Conservation (phyloP, 2,113 vertebrate genomes). For the Dasyornis broadbenti region DNA sequence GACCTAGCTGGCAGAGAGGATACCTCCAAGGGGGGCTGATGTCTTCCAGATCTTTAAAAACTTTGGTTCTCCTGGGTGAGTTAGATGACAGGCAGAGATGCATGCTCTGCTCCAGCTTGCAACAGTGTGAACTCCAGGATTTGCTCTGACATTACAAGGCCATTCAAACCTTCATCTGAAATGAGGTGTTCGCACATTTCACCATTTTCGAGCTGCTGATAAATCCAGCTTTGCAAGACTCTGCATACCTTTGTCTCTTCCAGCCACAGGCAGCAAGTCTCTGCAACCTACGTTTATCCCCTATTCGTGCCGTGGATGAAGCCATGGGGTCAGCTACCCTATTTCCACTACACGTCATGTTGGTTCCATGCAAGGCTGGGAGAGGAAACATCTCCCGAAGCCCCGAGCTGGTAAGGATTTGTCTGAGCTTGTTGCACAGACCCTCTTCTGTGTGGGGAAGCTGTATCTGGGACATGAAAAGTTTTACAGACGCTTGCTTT, state of each 20-base stretch:
- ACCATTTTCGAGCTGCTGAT: not conserved
- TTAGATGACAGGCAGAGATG: not conserved
- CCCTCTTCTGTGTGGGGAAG: not conserved
- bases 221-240: not conserved
- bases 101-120: not conserved
- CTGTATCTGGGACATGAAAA: not conserved
- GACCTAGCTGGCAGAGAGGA: not conserved
- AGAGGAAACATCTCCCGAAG: not conserved
- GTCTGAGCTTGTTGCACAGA: not conserved
- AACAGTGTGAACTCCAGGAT: not conserved
- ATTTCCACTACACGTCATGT: not conserved
- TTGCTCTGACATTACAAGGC: not conserved
- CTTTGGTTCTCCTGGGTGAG: not conserved
- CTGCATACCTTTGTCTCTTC: not conserved
- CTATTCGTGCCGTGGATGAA: not conserved
- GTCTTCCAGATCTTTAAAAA: not conserved
- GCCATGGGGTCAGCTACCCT: not conserved
- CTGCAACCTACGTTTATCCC: not conserved
- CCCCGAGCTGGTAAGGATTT: not conserved
- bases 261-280: not conserved
- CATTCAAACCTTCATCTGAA: not conserved
- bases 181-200: not conserved
- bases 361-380: not conserved
- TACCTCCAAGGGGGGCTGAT: not conserved
- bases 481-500: not conserved